Evolutionary conservation across 2,888 invertebrate genomes (phyloP), one percentile per base, ranked within the genome.

Genomic region (Brachypterus glaber): DNA sequence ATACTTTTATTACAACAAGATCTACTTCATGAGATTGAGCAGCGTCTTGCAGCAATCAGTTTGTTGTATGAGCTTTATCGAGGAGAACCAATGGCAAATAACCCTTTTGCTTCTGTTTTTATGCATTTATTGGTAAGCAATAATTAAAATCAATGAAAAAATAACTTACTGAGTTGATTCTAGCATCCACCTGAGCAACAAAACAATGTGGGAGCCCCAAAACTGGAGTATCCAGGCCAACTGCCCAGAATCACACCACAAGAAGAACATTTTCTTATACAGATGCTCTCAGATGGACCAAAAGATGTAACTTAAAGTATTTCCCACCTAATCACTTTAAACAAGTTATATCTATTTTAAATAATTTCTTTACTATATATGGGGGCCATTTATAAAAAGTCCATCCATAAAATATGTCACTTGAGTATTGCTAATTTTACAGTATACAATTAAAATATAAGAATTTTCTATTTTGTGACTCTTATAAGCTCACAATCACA

Each of bases 211-310:
- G 64, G 65, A 31, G 58, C 60, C n/a, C 64, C 64, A 24, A 66
- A 64, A 51, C 44, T 66, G 17, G 67, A 69, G 52, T 68, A 66
- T 53, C 64, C 72, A 2, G 72, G 76, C 43, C 68, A 74, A 51
- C 63, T 76, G 34, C 76, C 76, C 13, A 66, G 68, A 41, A 60
- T 80, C 17, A 69, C 74, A 0, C 60, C 66, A 2, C 66, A 72
- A 36, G 90, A 90, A 62, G 79, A 79, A 50, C 72, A 80, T 53
- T 80, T 88, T 53, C 66, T 86, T 24, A 76, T 74, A 14, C 80
- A 82, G 37, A 71, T 85, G 35, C 61, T 82, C 32, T 72, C 76
- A 18, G 75, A 74, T 53, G 74, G 75, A 45, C 69, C 76, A 30
- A 81, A 81, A 66, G 84, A 84, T 70, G 82, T 83, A 63, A 70